Conservation (phyloP, 2,113 vertebrate species). For the Neogobius melanostomus region DNA sequence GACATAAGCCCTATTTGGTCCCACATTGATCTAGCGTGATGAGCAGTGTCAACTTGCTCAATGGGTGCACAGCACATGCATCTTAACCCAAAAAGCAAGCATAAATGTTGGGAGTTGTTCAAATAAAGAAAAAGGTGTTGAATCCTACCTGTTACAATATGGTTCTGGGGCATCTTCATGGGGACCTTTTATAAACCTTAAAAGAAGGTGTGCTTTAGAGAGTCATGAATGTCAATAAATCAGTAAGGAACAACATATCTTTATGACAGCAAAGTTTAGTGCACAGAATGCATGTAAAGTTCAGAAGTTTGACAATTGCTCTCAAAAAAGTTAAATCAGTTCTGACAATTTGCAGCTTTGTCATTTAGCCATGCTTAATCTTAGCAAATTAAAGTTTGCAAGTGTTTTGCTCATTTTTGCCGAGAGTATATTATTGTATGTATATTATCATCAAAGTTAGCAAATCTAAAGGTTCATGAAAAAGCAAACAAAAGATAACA, state of each 20-base stretch:
- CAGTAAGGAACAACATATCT: constrained; percentile 35
- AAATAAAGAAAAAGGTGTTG: constrained; percentile 10
- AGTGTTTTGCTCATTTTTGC: not conserved
- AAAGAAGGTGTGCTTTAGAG: constrained; percentile 43
- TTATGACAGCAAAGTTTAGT: constrained; percentile 59
- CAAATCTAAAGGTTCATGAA: not conserved
- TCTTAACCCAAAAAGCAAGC: not conserved
- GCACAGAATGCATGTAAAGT: constrained; percentile 50
- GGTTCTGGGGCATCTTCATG: constrained; percentile 9
- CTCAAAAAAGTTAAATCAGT: constrained; percentile 40
- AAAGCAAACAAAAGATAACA: constrained; percentile 14
- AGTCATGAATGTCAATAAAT: constrained; percentile 65
- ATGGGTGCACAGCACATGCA: not conserved
- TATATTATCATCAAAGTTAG: not conserved
- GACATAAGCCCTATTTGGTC: not conserved
- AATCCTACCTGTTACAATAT: constrained; percentile 45
- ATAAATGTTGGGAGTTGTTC: not conserved
- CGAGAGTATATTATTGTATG: not conserved
- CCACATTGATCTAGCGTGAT: not conserved
- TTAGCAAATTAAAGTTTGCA: not conserved
- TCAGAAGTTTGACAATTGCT: constrained; percentile 2
- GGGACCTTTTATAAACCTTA: constrained; percentile 59
- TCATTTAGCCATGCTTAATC: constrained; percentile 22
- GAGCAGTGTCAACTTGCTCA: no score
- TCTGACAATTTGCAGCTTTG: constrained; percentile 21